phyloP scores from a whole-genome alignment of 2,113 vertebrate species.

The Stigmatopora nigra region DNA sequence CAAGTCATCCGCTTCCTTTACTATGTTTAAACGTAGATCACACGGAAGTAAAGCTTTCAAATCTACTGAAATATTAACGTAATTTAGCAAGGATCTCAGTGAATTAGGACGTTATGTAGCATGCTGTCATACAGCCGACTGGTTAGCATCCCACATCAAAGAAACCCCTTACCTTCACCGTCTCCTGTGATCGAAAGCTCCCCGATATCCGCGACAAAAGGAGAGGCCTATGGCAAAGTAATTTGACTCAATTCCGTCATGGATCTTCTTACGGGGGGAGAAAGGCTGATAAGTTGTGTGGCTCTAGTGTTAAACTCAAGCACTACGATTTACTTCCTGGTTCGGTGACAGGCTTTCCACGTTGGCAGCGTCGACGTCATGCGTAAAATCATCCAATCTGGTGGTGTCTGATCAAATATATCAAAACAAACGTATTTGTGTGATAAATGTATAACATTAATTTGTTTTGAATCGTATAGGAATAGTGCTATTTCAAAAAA shows the following conservation, averaged over 20 bases:
- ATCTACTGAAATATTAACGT: background rate
- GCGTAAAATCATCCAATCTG: background rate
- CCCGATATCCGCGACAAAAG: background rate
- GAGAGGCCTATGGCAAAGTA: background rate
- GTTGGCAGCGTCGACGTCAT: constrained; percentile 55
- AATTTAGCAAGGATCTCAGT: background rate
- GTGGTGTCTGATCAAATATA: background rate
- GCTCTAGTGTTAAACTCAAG: background rate
- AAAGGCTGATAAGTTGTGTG: background rate
- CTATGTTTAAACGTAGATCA: no score
- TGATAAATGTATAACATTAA: background rate
- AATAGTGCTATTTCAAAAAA: no score
- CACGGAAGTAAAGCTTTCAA: background rate
- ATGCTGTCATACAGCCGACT: background rate
- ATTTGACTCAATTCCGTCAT: background rate
- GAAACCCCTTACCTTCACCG: background rate
- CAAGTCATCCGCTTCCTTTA: background rate
- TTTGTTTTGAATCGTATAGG: no score
- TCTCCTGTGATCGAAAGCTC: background rate
- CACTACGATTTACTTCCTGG: constrained; percentile 51
- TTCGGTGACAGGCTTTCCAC: constrained; percentile 44
- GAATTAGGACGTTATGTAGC: background rate
- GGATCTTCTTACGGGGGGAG: background rate
- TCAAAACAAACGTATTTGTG: background rate
- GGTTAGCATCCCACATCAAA: background rate